A percentile compares a stretch with the other conserved stretches of the same genome.
Evolutionary conservation across 2,113 vertebrate species (phyloP).

Genomic region (Halichoeres trimaculatus): DNA sequence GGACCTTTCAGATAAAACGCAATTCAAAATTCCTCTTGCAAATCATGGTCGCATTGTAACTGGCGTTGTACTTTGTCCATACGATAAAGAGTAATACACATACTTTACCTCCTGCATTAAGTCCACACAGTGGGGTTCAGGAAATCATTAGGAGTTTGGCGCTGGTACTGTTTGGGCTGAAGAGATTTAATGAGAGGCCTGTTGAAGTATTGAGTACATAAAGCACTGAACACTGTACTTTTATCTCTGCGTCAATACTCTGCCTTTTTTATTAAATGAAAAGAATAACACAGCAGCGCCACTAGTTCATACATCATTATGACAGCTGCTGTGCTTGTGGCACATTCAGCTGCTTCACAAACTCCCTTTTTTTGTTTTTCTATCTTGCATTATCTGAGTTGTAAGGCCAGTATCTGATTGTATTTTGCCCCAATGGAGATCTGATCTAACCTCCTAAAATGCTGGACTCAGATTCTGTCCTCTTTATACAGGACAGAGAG

Average conservation of each 20-base stretch:
- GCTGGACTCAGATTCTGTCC: not conserved
- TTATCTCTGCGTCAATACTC: not conserved
- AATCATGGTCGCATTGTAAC: too few species aligned
- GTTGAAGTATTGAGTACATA: not conserved
- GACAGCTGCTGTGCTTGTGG: conserved; percentile 13
- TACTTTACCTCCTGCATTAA: not conserved
- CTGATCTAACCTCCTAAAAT: conserved; percentile 28
- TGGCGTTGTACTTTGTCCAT: too few species aligned
- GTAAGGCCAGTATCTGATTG: conserved; percentile 11
- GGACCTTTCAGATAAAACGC: too few species aligned
- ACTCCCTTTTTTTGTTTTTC: conserved; percentile 8
- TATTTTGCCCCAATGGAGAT: conserved; percentile 8
- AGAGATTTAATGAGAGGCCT: not conserved
- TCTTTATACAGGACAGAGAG: not conserved
- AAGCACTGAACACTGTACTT: not conserved
- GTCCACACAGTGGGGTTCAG: not conserved
- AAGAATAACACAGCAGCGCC: not conserved
- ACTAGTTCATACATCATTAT: conserved; percentile 19
- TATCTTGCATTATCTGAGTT: conserved; percentile 11
- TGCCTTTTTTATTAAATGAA: not conserved
- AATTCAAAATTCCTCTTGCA: too few species aligned
- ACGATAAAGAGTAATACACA: too few species aligned
- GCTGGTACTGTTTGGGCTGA: not conserved
- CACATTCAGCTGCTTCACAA: conserved; percentile 16
- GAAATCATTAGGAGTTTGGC: not conserved